Evolutionary conservation across 1,140 invertebrate genomes (phyloP).

Genomic region (Drosophila kikkawai): DNA sequence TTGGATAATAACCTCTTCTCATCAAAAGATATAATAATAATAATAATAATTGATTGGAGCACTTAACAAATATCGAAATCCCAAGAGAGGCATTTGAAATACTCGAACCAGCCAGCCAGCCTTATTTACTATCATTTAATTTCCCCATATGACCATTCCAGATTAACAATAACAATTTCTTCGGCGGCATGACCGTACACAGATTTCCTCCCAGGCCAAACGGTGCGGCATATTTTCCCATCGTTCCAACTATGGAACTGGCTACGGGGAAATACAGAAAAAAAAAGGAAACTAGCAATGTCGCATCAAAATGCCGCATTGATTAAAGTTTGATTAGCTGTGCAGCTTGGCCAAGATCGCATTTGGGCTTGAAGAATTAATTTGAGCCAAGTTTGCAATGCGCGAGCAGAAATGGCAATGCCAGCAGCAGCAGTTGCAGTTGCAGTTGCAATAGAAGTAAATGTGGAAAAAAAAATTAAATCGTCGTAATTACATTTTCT

Average conservation of each 20-base stretch:
- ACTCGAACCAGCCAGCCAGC: neutral
- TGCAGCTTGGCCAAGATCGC: constrained; percentile 45
- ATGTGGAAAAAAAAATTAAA: constrained; percentile 57
- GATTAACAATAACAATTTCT: constrained; percentile 51
- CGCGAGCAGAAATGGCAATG: constrained; percentile 58
- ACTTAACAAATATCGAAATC: constrained; percentile 33
- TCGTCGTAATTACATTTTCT: constrained; percentile 74
- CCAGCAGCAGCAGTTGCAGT: neutral
- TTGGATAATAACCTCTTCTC: neutral
- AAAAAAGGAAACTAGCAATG: constrained; percentile 43
- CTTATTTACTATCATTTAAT: constrained; percentile 22
- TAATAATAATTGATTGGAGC: constrained; percentile 46
- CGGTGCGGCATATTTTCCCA: constrained; percentile 63
- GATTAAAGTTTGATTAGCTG: constrained; percentile 77
- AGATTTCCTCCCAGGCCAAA: constrained; percentile 48
- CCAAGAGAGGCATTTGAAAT: constrained; percentile 26
- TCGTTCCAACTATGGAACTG: constrained; percentile 56
- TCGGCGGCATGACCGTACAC: constrained; percentile 2
- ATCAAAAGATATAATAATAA: constrained; percentile 24
- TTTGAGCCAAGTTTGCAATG: constrained; percentile 67
- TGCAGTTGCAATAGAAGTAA: constrained; percentile 55
- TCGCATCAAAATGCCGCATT: constrained; percentile 75
- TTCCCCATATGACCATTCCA: constrained; percentile 41
- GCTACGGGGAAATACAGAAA: constrained; percentile 27
- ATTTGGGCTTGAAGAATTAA: constrained; percentile 76